Evolutionary conservation across 2,888 invertebrate species (phyloP).

Genomic region (Trichogramma dendrolimi): DNA sequence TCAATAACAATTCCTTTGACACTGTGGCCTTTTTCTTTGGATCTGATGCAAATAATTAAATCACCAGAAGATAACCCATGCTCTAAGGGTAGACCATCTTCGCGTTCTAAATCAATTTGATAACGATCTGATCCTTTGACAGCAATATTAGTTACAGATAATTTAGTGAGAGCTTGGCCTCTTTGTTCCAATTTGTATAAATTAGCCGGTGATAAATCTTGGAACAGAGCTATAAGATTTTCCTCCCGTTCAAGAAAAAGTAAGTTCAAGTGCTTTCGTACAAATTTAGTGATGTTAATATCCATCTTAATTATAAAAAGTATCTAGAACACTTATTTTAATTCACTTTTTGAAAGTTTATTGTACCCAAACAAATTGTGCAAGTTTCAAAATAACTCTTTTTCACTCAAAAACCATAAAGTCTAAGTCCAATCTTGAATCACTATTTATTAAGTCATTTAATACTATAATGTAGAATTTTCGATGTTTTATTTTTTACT

Average conservation of each 20-base stretch:
- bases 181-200: slow-evolving; percentile 32
- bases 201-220: slow-evolving; percentile 32
- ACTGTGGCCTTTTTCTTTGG: slow-evolving; percentile 28
- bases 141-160: slow-evolving; percentile 31
- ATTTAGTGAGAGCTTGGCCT: slow-evolving; percentile 35
- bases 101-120: slow-evolving; percentile 33
- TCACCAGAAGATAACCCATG: slow-evolving; percentile 35
- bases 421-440: background rate
- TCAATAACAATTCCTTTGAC: slow-evolving; percentile 32
- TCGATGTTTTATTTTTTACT: background rate
- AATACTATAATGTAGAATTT: background rate
- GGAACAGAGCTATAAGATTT: slow-evolving; percentile 31
- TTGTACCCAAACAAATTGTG: too few species aligned
- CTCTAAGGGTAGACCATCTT: slow-evolving; percentile 32
- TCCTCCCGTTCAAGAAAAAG: slow-evolving; percentile 35
- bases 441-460: background rate
- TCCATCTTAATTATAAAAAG: slow-evolving; percentile 30
- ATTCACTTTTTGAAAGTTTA: background rate
- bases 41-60: slow-evolving; percentile 34
- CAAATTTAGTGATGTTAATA: slow-evolving; percentile 32
- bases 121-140: slow-evolving; percentile 31
- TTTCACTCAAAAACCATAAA: background rate
- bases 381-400: background rate
- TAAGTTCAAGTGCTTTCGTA: slow-evolving; percentile 30
- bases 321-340: slow-evolving; percentile 3